Evolutionary conservation across 2,797 vertebrate genomes (phyloP), one percentile per base, ranked within the genome.

Genomic region (Hemibagrus guttatus): DNA sequence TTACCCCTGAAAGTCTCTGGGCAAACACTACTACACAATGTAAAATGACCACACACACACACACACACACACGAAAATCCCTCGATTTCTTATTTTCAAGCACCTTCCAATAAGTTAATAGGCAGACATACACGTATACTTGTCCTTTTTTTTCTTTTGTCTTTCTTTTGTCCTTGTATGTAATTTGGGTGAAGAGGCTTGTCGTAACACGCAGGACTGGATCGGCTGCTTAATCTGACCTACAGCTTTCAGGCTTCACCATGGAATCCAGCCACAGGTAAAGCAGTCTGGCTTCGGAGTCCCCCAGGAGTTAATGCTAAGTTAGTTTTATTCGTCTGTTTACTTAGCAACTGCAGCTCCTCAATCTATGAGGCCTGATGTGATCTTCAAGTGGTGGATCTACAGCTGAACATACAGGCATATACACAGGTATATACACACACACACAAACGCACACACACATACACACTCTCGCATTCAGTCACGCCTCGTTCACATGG

Each of bases 81-180:
- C 81, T 89, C 81, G 85, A 78, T 42, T 75, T 81, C 82, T 68
- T 80, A 63, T 87, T 16, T 95, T 94, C 94, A 94, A 95, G 93
- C 91, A 92, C 92, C 91, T 92, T 91, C 92, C 93, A 95, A 95
- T 95, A 94, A 95, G 92, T 95, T 95, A 96, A 94, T 91, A 95
- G 92, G 92, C 93, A 92, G 91, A 94, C 87, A 91, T 93, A 93
- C 92, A 93, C 88, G 88, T 90, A 91, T 87, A 88, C 23, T 83
- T 84, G 88, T 85, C 83, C 69, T 80, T 85, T 68, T 69, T 78
- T 23, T 87, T 2, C 19, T 61, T 61, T 56, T 14, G 31, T 61
- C 86, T 74, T 75, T 49, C 49, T 85, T 85, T n/a, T 85, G 83
- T 85, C 74, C 72, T 39, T 78, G 75, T 90, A 75, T 64, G 76